Conservation (phyloP, 1,140 invertebrate species). For the Octopus sinensis region DNA sequence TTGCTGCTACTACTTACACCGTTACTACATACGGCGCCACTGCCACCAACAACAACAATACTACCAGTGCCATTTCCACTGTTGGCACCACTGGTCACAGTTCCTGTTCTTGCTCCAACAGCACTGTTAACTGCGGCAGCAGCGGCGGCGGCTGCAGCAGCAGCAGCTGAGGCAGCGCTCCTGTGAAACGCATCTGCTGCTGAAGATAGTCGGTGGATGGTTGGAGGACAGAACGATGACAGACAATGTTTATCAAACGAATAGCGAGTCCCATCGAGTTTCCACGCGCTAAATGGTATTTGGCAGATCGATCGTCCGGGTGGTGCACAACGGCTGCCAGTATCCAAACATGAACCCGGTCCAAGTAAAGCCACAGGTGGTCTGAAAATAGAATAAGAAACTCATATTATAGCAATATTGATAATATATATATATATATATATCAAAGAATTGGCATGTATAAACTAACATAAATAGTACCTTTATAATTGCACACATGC, state of each 20-base stretch:
- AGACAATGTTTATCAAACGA: constrained; percentile 4
- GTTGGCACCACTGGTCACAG: not conserved
- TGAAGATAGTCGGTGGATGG: not conserved
- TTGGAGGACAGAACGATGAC: not conserved
- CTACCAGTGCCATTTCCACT: not conserved
- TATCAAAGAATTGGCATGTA: no score
- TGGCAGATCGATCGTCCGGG: not conserved
- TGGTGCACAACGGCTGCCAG: not conserved
- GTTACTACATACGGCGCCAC: no score
- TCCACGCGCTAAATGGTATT: not conserved
- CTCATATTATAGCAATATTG: not conserved
- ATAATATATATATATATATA: not conserved
- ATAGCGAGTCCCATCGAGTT: not conserved
- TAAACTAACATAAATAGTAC: no score
- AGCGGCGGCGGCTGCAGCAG: not conserved
- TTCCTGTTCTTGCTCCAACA: not conserved
- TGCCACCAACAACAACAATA: not conserved
- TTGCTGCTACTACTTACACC: no score
- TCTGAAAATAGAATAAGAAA: not conserved
- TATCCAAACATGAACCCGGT: not conserved
- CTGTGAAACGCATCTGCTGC: not conserved
- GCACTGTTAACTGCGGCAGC: not conserved
- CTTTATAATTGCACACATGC: no score
- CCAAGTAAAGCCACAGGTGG: not conserved
- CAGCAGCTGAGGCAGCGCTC: not conserved